A percentile compares a stretch with the other conserved stretches of the same genome.
phyloP scores from a whole-genome alignment of 2,888 invertebrate species.

The Phengaris arion region DNA sequence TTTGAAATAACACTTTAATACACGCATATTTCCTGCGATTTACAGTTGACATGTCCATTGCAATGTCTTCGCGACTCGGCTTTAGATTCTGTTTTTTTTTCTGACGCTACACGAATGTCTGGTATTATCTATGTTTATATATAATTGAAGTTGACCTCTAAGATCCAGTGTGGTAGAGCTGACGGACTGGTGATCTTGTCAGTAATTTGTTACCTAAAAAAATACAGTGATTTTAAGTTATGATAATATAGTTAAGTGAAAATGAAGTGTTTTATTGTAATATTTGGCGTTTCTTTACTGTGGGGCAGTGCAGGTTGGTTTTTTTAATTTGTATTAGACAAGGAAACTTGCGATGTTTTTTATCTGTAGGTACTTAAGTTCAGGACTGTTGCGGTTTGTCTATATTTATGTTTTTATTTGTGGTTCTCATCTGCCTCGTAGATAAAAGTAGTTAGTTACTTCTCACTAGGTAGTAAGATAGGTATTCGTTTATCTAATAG shows the following conservation, averaged over 20 bases:
- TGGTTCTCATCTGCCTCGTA: neutral
- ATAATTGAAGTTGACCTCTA: conserved; percentile 65
- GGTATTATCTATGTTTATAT: conserved; percentile 59
- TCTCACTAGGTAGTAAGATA: too few relatives aligned
- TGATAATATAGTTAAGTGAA: conserved; percentile 10
- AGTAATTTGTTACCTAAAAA: conserved; percentile 31
- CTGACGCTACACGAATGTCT: conserved; percentile 53
- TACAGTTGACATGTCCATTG: too few relatives aligned
- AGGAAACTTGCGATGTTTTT: neutral
- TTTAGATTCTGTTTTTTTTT: conserved; percentile 40
- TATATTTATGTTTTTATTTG: neutral
- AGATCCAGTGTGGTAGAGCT: conserved; percentile 59
- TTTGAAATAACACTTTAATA: too few relatives aligned
- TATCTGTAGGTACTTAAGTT: neutral
- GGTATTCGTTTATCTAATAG: too few relatives aligned
- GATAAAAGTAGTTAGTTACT: neutral
- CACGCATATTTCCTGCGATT: too few relatives aligned
- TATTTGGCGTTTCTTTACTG: conserved; percentile 33
- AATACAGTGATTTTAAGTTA: neutral
- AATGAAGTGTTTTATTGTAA: conserved; percentile 38
- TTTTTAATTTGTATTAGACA: neutral
- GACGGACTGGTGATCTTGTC: conserved; percentile 46
- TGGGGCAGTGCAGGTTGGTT: conserved; percentile 37
- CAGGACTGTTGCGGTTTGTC: neutral
- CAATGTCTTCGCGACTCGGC: neutral